Base-by-base conservation (phyloP, 2,797 vertebrate species). In the Melanotaenia trifasciata region DNA sequence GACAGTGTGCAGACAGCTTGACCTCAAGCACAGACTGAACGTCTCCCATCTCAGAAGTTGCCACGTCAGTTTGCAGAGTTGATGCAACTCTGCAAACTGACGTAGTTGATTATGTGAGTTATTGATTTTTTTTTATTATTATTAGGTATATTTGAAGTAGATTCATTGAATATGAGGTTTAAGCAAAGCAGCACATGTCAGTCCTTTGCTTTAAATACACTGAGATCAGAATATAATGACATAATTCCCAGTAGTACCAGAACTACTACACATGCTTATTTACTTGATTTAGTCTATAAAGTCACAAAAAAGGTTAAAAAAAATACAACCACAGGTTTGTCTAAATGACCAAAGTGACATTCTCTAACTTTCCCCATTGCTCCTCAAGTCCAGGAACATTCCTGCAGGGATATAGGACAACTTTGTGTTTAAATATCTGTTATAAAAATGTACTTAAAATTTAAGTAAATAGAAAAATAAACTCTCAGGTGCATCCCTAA, bases 1-100 rank as follows among this genome's bases (percentile, higher is more conserved):
- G 76, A 70, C 69, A n/a, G 54, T 76, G 60, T 28, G 75, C 72
- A 80, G 76, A 84, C 70, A 22, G 54, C 12, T 71, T 76, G 70
- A 86, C 67, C 77, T 87, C 65, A 71, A 68, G 64, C 64, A 68
- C 12, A 50, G 8, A n/a, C 43, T 50, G 45, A 50, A 5, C 5
- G 2, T 51, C 64, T 57, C 43, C 38, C 7, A 0, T 67, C 20
- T 16, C 53, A 58, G 35, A 69, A 45, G 61, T 60, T 62, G n/a
- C 13, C 30, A 13, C 3, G 6, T 60, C 11, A n/a, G 45, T 74
- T 26, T 11, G 26, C 50, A 64, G 26, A 65, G 43, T 20, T 45
- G 5, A 9, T n/a, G 20, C 45, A 47, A n/a, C 18, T 38, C 33
- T 45, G 43, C 18, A 45, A 45, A 20, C 43, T 18, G 45, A 50